Conservation (phyloP, 2,113 vertebrate species). For the Phalacrocorax carbo region DNA sequence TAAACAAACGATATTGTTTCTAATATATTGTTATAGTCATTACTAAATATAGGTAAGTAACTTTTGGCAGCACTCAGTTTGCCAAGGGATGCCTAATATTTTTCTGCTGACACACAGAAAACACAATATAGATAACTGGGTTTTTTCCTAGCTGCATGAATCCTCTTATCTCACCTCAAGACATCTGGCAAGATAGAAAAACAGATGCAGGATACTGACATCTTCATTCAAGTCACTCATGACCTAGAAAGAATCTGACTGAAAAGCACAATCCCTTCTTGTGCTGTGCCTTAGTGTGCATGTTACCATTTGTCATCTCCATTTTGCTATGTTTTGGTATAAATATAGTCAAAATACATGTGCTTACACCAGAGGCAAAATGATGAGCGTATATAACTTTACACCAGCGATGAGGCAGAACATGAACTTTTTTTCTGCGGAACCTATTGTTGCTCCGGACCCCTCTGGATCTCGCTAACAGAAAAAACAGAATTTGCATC, state of each 20-base stretch:
- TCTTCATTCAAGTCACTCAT: slow-evolving; percentile 36
- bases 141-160: background rate
- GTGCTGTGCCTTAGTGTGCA: background rate
- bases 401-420: background rate
- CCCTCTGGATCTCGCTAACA: background rate
- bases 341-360: background rate
- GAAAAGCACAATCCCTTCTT: background rate
- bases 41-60: background rate
- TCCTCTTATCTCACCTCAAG: slow-evolving; percentile 9
- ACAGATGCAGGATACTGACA: background rate
- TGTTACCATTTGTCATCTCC: background rate
- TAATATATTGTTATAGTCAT: background rate
- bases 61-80: background rate
- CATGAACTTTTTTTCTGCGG: background rate
- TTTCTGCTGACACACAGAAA: background rate
- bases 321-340: background rate
- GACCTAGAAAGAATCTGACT: slow-evolving; percentile 16
- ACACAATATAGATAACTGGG: accelerated
- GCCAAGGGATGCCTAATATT: background rate
- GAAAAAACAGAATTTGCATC: background rate
- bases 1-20: background rate
- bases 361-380: background rate
- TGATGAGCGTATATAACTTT: background rate
- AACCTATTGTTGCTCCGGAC: background rate
- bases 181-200: slow-evolving; percentile 21